These are phyloP conservation scores for Hyphantria cunea DNA, from an alignment of 1,140 invertebrate species.

Conservation along the genomic window DNA sequence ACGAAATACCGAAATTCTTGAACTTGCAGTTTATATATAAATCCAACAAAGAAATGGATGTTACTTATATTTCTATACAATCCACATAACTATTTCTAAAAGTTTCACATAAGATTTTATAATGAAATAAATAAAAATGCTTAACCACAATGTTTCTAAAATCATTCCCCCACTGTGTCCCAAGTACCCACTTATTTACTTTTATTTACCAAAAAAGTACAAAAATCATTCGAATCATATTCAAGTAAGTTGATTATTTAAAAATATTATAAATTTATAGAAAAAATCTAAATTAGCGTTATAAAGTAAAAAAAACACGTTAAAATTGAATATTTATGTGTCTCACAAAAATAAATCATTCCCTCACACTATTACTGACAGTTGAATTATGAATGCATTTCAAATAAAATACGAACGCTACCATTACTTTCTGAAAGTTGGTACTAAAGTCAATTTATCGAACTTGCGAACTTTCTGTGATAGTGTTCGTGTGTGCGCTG, in stretches of 20 bases:
- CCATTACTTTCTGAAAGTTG: slow-evolving; percentile 36
- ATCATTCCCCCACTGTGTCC: slow-evolving; percentile 39
- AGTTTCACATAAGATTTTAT: slow-evolving; percentile 4
- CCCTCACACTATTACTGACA: slow-evolving; percentile 37
- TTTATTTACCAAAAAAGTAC: slow-evolving; percentile 32
- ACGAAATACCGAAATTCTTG: slow-evolving; percentile 16
- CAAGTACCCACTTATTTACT: slow-evolving; percentile 34
- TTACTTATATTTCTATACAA: slow-evolving; percentile 6
- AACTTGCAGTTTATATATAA: slow-evolving; percentile 23
- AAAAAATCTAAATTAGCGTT: slow-evolving; percentile 23
- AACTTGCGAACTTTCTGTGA: slow-evolving; percentile 35
- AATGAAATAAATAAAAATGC: slow-evolving; percentile 17
- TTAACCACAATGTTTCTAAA: slow-evolving; percentile 3
- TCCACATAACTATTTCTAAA: slow-evolving; percentile 5
- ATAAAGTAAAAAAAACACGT: slow-evolving; percentile 22
- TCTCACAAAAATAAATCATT: slow-evolving; percentile 37
- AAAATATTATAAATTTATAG: slow-evolving; percentile 26
- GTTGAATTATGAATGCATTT: slow-evolving; percentile 35
- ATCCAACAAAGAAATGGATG: slow-evolving; percentile 6
- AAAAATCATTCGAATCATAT: slow-evolving; percentile 31
- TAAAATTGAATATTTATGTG: slow-evolving; percentile 29
- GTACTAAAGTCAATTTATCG: slow-evolving; percentile 32
- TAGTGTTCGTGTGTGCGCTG: slow-evolving; percentile 25
- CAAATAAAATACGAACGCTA: slow-evolving; percentile 33
- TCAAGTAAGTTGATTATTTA: slow-evolving; percentile 20